Conservation (phyloP, 2,113 vertebrate species). For the Dipodomys ordii region DNA sequence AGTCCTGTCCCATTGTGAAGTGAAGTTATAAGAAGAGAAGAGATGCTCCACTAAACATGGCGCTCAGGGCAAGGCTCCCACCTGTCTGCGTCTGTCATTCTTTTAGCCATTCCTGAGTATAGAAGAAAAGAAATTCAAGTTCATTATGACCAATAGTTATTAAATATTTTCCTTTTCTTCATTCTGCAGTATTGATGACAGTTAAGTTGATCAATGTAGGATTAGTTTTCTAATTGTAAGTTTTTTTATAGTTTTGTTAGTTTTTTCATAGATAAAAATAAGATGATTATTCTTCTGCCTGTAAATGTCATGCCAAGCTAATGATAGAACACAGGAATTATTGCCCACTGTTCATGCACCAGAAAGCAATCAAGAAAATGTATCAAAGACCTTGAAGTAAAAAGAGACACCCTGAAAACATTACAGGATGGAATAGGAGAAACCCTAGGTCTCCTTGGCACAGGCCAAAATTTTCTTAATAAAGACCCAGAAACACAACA, state of each 20-base stretch:
- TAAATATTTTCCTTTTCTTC: background rate
- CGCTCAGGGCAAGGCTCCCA: background rate
- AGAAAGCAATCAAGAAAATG: background rate
- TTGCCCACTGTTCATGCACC: background rate
- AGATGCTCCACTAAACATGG: background rate
- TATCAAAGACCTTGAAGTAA: too few relatives aligned
- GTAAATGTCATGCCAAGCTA: background rate
- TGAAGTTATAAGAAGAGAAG: accelerated
- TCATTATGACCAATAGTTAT: background rate
- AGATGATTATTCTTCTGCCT: slow-evolving; percentile 11
- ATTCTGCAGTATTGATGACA: background rate
- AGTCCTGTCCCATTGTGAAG: background rate
- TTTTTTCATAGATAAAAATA: slow-evolving; percentile 30
- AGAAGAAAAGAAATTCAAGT: background rate
- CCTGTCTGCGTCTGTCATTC: background rate
- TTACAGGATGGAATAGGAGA: too few relatives aligned
- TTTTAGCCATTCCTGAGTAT: background rate
- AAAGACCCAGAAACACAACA: too few relatives aligned
- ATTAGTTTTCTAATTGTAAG: background rate
- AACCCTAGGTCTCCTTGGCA: too few relatives aligned
- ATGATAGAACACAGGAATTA: background rate
- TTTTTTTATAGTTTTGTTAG: background rate
- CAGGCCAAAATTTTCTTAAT: too few relatives aligned
- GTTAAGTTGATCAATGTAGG: background rate
- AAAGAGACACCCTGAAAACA: too few relatives aligned